Evolutionary conservation across 2,113 vertebrate species (phyloP).

Genomic region (Pelodiscus sinensis): DNA sequence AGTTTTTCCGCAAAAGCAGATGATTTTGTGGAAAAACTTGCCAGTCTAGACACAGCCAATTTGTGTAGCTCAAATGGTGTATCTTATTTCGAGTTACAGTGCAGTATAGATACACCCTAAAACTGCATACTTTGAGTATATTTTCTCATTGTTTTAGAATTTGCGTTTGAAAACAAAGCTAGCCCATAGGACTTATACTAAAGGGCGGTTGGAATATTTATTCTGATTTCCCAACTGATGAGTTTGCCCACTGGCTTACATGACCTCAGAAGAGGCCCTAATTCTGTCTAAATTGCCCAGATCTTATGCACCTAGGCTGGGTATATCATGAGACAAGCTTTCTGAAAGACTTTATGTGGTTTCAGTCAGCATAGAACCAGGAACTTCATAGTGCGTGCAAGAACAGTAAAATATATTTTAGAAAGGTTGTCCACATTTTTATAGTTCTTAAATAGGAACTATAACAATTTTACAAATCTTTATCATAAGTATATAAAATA

Average conservation of each 20-base stretch:
- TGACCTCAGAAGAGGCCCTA: conserved; percentile 17
- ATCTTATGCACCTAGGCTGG: neutral
- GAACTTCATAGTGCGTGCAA: fast-evolving
- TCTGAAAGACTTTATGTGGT: neutral
- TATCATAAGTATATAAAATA: neutral
- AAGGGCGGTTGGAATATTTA: neutral
- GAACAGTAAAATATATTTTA: neutral
- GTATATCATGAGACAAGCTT: conserved; percentile 24
- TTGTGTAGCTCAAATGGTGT: too few species aligned
- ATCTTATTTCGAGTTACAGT: too few species aligned
- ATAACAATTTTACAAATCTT: neutral
- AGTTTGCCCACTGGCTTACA: conserved; percentile 15
- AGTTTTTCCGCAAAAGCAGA: too few species aligned
- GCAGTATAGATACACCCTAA: neutral
- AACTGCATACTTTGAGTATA: neutral
- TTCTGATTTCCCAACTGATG: neutral
- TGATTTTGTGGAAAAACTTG: too few species aligned
- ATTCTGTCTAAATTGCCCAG: conserved; percentile 30
- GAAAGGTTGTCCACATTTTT: neutral
- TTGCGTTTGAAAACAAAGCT: conserved; percentile 9
- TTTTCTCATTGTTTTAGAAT: neutral
- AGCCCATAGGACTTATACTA: conserved; percentile 15
- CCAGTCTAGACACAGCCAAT: too few species aligned
- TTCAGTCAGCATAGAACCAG: neutral
- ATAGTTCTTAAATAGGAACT: neutral